Conservation (phyloP, 2,797 vertebrate genomes). For the Chelidonichthys spinosus region DNA sequence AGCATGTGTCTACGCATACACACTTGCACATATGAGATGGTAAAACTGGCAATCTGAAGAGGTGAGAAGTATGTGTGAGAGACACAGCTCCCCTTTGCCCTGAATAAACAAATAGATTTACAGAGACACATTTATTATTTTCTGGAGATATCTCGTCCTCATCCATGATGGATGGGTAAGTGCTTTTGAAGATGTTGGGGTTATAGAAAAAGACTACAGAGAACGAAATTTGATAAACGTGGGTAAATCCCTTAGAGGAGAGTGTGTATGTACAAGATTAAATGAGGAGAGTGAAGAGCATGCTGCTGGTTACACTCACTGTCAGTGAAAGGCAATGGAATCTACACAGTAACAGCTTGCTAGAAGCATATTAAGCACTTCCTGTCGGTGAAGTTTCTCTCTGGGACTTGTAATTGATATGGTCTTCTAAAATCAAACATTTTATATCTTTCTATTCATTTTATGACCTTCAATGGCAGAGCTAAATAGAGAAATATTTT, state of each 20-base stretch:
- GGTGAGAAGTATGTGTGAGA: constrained; percentile 13
- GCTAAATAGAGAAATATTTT: neutral
- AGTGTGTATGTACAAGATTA: constrained; percentile 41
- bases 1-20: neutral
- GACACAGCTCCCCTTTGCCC: constrained; percentile 14
- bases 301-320: constrained; percentile 10
- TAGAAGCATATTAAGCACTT: neutral
- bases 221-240: constrained; percentile 9
- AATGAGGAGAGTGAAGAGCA: constrained; percentile 31
- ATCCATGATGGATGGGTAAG: constrained; percentile 46
- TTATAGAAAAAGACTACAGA: constrained; percentile 27
- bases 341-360: neutral
- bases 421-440: neutral
- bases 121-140: constrained; percentile 41
- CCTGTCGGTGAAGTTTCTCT: neutral
- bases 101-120: constrained; percentile 43
- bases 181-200: constrained; percentile 35
- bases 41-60: constrained; percentile 20
- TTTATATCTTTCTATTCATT: neutral
- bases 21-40: constrained; percentile 18
- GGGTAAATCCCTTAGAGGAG: constrained; percentile 44
- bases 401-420: neutral
- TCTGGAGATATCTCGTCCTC: constrained; percentile 27
- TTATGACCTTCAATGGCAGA: neutral
- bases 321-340: constrained; percentile 33